phyloP scores from a whole-genome alignment of 2,797 vertebrate genomes.

The Cirrhinus molitorella region DNA sequence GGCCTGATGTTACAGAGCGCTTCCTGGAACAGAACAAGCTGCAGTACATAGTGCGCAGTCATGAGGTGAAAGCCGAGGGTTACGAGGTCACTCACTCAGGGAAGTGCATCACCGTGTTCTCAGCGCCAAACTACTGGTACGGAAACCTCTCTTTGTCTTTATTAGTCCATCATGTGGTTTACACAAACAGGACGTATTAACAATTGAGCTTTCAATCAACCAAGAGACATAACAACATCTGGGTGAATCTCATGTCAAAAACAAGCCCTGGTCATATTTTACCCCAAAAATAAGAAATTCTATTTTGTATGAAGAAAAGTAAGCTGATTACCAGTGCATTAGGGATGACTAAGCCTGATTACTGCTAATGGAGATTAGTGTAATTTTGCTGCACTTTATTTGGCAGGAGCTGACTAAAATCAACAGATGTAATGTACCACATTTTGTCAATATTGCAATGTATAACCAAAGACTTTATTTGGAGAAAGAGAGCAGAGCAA shows the following conservation, averaged over 20 bases:
- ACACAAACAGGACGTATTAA: background rate
- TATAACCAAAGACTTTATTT: background rate
- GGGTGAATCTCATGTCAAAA: background rate
- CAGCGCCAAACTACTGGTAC: conserved; percentile 97
- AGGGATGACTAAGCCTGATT: background rate
- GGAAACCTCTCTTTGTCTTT: conserved; percentile 26
- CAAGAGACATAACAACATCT: background rate
- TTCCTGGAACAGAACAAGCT: conserved; percentile 92
- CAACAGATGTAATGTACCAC: too few species aligned
- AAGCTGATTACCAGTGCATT: background rate
- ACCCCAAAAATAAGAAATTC: background rate
- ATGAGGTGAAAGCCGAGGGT: conserved; percentile 93
- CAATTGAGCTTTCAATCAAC: background rate
- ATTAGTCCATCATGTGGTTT: background rate
- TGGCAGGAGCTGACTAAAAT: too few species aligned
- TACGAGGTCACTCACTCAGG: conserved; percentile 94
- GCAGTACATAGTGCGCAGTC: conserved; percentile 92
- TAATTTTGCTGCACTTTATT: background rate
- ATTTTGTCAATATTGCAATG: background rate
- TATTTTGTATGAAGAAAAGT: background rate
- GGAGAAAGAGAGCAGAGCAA: too few species aligned
- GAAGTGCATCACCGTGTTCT: conserved; percentile 96
- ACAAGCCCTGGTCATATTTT: background rate
- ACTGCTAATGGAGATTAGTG: too few species aligned
- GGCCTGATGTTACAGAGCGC: conserved; percentile 88